Percentiles rank a stretch among this genome's conserved stretches.
These are phyloP conservation scores for Tetragnatha montana DNA, from an alignment of 2,888 invertebrate genomes.

Conservation along the genomic window DNA sequence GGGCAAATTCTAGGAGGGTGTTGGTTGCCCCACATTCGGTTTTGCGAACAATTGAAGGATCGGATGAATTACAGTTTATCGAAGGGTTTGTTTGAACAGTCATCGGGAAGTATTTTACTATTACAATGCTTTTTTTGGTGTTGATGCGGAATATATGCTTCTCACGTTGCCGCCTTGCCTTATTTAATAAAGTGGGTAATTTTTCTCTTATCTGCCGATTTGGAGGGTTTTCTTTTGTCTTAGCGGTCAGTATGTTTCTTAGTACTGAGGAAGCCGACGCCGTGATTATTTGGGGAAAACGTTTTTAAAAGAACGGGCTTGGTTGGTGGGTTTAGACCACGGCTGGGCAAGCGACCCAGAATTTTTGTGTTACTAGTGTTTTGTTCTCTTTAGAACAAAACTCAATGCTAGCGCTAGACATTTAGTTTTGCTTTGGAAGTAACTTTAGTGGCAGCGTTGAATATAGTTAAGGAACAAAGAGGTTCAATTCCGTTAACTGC, in stretches of 20 bases:
- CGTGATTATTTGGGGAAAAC: too few species aligned
- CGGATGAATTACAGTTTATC: not conserved
- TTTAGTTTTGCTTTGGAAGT: too few species aligned
- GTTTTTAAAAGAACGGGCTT: too few species aligned
- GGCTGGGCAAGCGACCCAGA: too few species aligned
- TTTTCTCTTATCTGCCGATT: not conserved
- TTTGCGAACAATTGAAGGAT: conserved; percentile 18
- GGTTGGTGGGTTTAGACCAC: too few species aligned
- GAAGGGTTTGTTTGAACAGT: not conserved
- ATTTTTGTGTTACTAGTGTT: too few species aligned
- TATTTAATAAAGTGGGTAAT: not conserved
- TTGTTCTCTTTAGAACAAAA: too few species aligned
- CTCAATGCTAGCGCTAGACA: too few species aligned
- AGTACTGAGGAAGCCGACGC: too few species aligned
- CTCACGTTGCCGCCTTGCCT: not conserved
- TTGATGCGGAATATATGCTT: not conserved
- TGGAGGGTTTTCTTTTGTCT: not conserved
- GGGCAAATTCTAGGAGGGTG: conserved; percentile 6
- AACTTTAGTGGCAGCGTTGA: too few species aligned
- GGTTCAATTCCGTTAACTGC: too few species aligned
- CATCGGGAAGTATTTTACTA: not conserved
- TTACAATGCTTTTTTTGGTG: not conserved
- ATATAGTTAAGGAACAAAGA: too few species aligned
- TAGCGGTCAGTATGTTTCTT: not conserved
- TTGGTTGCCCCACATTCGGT: conserved; percentile 19